Conservation (phyloP, 1,140 invertebrate species). For the Pseudomyrmex pallidus region DNA sequence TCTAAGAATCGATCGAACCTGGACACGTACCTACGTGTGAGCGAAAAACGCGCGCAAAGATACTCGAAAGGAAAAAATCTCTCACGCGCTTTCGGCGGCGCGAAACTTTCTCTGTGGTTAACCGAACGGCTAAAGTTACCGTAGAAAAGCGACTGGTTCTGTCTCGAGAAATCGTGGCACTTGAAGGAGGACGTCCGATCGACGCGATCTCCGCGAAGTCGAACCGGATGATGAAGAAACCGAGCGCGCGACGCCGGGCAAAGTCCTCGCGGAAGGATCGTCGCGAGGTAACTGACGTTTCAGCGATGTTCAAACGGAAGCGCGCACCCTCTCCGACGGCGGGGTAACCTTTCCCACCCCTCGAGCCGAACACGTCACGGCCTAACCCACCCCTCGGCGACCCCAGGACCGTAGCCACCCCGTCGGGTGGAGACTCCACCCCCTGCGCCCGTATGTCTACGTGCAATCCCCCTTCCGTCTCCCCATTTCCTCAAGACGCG, state of each 20-base stretch:
- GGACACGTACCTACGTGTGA: no score
- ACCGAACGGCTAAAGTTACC: not conserved
- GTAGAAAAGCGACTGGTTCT: not conserved
- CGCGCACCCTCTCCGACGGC: slow-evolving; percentile 76
- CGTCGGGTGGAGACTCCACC: slow-evolving; percentile 66
- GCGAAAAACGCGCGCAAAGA: no score
- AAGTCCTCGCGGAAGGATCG: slow-evolving; percentile 81
- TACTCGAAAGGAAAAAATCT: not conserved
- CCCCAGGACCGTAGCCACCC: slow-evolving; percentile 68
- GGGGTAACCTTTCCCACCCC: slow-evolving; percentile 61
- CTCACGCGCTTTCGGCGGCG: not conserved
- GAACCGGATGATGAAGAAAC: not conserved
- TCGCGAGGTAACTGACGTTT: slow-evolving; percentile 83
- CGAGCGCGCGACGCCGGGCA: slow-evolving; percentile 12
- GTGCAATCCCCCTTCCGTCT: slow-evolving; percentile 30
- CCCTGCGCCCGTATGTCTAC: slow-evolving; percentile 43
- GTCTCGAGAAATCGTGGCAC: not conserved
- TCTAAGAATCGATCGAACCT: no score
- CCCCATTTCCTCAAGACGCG: slow-evolving; percentile 43
- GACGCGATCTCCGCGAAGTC: not conserved
- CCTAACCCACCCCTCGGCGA: slow-evolving; percentile 65
- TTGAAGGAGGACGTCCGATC: not conserved
- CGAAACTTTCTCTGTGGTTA: not conserved
- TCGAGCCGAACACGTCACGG: slow-evolving; percentile 48
- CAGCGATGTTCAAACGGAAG: slow-evolving; percentile 76